Conservation (phyloP, 2,113 vertebrate genomes). For the Paracanthobrama guichenoti region DNA sequence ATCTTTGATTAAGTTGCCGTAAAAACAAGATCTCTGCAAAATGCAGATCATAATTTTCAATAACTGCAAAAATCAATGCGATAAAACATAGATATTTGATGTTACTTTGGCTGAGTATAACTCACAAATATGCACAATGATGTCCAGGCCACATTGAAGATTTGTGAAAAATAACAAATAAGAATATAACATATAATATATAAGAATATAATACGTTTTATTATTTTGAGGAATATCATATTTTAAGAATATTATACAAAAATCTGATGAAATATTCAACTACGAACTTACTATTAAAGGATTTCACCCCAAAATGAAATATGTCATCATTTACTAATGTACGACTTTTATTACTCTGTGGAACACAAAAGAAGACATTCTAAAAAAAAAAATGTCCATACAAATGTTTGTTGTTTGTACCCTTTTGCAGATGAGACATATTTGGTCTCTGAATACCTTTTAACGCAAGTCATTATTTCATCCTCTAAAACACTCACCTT, state of each 20-base stretch:
- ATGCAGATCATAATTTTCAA: neutral
- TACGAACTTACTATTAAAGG: no score
- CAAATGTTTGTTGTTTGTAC: neutral
- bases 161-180: neutral
- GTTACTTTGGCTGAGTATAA: neutral
- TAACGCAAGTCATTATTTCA: neutral
- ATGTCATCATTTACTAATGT: no score
- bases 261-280: no score
- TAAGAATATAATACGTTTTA: no score
- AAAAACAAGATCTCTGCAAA: neutral
- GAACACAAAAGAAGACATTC: no score
- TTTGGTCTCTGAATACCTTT: neutral
- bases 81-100: neutral
- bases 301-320: no score
- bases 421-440: neutral
- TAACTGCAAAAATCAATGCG: neutral
- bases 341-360: no score
- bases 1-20: constrained; percentile 19
- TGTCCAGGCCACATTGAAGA: neutral
- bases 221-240: no score
- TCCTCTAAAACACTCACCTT: neutral
- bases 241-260: no score
- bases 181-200: neutral
- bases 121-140: neutral
- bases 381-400: no score